Base-by-base conservation (phyloP, 2,888 invertebrate species). In the Miltochrista miniata region DNA sequence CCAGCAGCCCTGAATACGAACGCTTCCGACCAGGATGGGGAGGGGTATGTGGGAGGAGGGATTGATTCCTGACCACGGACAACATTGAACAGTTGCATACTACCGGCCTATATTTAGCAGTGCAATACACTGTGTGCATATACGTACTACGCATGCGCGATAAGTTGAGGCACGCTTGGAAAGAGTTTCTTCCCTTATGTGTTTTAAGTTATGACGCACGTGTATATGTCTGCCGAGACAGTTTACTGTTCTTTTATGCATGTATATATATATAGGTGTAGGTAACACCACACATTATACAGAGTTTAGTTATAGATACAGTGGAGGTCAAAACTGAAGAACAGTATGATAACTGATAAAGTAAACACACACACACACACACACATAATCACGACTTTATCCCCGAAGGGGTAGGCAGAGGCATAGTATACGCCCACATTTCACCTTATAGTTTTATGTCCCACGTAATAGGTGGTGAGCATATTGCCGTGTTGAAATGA, bases 21-120 rank as follows among this genome's bases (percentile, higher is more conserved):
- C 47, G 38, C 45, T 53, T 24, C 35, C 51, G 37, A 30, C 30
- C 37, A 47, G 30, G 38, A 48, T 40, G 31, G 29, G 51, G 41
- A 42, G 40, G 54, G 70, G 63, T 44, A 55, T 61, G 68, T 35
- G 74, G 70, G 69, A 70, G 74, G 75, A 73, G 66, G 63, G 60
- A 64, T 57, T 54, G 65, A 75, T 79, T n/a, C 88, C 88, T 90
- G 89, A 90, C 90, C 90, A 88, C 78, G 86, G 85, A 83, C 89
- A 90, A 88, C 85, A 68, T 72, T 64, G 73, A 73, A 69, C 73
- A 74, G 74, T 70, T 74, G 67, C 72, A 70, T 67, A 61, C 61
- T 47, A 61, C 54, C 81, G 79, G 78, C 81, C 87, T 89, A 90
- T 89, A 88, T 89, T 89, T 89, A 90, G 87, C 79, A 65, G 74